phyloP scores from a whole-genome alignment of 2,113 vertebrate genomes.

The Caranx melampygus region DNA sequence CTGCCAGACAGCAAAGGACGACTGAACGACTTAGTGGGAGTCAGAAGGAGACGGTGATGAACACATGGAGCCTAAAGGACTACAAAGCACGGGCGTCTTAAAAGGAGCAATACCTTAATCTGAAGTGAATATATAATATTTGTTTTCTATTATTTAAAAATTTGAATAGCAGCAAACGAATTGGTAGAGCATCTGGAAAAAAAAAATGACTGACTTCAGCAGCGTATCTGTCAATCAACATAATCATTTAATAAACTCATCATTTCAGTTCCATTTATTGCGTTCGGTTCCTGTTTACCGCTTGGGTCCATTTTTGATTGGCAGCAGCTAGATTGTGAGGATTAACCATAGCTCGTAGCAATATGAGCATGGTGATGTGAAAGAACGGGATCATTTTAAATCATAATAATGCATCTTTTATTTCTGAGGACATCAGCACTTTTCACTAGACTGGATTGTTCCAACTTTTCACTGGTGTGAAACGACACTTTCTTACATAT shows the following conservation, averaged over 20 bases:
- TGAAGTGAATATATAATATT: too few species aligned
- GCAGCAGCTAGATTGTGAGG: too few species aligned
- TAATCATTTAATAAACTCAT: too few species aligned
- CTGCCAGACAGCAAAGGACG: slow-evolving; percentile 54
- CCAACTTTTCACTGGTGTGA: background rate
- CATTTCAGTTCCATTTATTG: too few species aligned
- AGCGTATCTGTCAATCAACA: too few species aligned
- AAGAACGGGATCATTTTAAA: background rate
- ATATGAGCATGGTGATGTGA: background rate
- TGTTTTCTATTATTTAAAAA: background rate
- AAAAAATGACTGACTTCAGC: too few species aligned
- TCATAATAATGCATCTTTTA: background rate
- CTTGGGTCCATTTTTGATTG: background rate
- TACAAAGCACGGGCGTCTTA: background rate
- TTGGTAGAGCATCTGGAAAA: too few species aligned
- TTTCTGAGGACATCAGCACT: background rate
- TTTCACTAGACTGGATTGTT: too few species aligned
- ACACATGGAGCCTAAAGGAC: slow-evolving; percentile 35
- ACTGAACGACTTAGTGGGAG: slow-evolving; percentile 58
- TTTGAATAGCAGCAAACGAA: background rate
- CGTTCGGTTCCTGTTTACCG: background rate
- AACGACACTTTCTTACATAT: too few species aligned
- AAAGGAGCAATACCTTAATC: background rate
- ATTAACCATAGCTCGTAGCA: background rate
- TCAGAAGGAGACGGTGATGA: slow-evolving; percentile 37